phyloP scores from a whole-genome alignment of 2,888 invertebrate genomes.

The Folsomia candida region DNA sequence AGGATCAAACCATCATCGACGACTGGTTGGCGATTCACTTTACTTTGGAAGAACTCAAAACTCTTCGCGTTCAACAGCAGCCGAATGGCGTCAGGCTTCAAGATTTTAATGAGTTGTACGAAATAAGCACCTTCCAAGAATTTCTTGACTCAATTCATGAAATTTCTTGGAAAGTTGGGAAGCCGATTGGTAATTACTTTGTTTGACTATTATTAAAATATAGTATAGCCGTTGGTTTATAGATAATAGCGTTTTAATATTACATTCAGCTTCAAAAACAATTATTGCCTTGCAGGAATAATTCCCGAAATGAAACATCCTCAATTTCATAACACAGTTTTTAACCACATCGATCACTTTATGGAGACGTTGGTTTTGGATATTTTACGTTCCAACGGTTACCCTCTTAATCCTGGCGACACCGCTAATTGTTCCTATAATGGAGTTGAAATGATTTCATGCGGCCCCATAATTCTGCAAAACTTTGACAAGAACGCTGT shows the following conservation, averaged over 20 bases:
- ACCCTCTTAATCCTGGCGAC: conserved; percentile 14
- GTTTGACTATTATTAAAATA: too few species aligned
- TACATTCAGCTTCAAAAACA: too few species aligned
- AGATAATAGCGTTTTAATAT: too few species aligned
- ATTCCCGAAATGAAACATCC: conserved; percentile 40
- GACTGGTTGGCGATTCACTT: conserved; percentile 38
- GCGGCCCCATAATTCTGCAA: conserved; percentile 34
- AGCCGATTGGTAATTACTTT: conserved; percentile 26
- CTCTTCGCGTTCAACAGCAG: conserved; percentile 23
- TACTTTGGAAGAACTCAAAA: conserved; percentile 27
- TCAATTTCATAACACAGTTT: conserved; percentile 25
- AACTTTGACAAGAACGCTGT: conserved; percentile 29
- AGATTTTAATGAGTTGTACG: conserved; percentile 29
- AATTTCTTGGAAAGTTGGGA: conserved; percentile 29
- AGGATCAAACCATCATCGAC: conserved; percentile 14
- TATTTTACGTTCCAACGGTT: conserved; percentile 21
- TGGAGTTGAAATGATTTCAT: conserved; percentile 2
- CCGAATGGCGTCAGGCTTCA: conserved; percentile 32
- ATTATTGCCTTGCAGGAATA: conserved; percentile 23
- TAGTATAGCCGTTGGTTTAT: too few species aligned
- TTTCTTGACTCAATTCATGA: conserved; percentile 29
- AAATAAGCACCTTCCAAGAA: conserved; percentile 35
- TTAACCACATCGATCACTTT: neutral
- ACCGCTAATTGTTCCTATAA: conserved; percentile 8
- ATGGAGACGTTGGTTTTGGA: conserved; percentile 18